Percentiles rank a stretch among this genome's conserved stretches.
Evolutionary conservation across 53 echinoderm and acorn worm genomes (phyloP).

Genomic region (Astropecten irregularis): DNA sequence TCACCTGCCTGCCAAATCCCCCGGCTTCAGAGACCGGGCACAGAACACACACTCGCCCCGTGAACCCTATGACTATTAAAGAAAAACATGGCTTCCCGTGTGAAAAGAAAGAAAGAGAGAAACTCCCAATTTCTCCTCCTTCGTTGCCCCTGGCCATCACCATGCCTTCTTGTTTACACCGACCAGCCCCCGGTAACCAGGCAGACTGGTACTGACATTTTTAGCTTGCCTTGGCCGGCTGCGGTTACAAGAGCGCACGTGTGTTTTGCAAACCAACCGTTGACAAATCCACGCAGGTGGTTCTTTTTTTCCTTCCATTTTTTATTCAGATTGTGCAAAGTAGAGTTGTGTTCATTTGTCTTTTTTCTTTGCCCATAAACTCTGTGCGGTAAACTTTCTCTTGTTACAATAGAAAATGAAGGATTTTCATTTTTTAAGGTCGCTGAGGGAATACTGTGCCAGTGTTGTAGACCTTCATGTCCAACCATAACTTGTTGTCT

Average conservation of each 20-base stretch:
- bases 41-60: neutral
- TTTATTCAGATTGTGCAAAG: neutral
- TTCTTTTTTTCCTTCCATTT: neutral
- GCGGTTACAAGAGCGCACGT: too few species aligned
- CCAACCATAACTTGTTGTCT: too few species aligned
- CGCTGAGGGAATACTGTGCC: too few species aligned
- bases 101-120: neutral
- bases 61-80: conserved; percentile 36
- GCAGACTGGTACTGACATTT: neutral
- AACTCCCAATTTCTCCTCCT: conserved; percentile 7
- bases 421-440: too few species aligned
- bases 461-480: too few species aligned
- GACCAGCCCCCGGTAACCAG: neutral
- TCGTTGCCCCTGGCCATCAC: conserved; percentile 35
- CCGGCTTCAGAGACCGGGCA: neutral
- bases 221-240: neutral
- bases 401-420: too few species aligned
- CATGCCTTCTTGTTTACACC: conserved; percentile 46
- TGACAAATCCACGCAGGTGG: conserved; percentile 39
- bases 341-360: too few species aligned
- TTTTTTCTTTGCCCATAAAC: too few species aligned
- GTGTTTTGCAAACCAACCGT: conserved; percentile 8
- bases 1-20: conserved; percentile 43
- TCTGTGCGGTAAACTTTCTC: too few species aligned
- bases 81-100: conserved; percentile 30